phyloP scores from a whole-genome alignment of 2,797 vertebrate genomes.

The Schizopygopsis pylzovi region DNA sequence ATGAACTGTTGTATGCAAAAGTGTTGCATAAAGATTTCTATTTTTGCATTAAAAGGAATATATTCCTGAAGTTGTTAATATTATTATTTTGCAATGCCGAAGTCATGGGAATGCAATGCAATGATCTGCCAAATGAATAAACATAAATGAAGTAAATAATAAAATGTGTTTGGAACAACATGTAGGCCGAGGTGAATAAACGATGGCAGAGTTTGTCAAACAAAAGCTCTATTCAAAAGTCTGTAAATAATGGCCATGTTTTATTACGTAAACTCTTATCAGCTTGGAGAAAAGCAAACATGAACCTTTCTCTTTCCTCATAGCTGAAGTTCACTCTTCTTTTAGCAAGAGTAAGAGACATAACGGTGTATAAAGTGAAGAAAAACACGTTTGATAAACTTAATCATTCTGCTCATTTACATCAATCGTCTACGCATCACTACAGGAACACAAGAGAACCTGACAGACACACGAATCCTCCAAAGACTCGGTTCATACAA shows the following conservation, averaged over 20 bases:
- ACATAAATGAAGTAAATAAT: background rate
- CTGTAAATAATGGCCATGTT: background rate
- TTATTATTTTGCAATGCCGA: background rate
- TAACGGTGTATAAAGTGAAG: background rate
- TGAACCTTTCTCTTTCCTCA: slow-evolving; percentile 42
- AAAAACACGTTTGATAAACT: background rate
- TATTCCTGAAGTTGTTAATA: background rate
- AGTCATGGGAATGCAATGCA: background rate
- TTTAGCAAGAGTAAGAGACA: background rate
- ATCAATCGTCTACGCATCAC: background rate
- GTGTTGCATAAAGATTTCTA: background rate
- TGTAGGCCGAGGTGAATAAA: background rate
- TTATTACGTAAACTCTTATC: slow-evolving; percentile 31
- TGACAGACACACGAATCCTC: background rate
- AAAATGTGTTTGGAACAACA: background rate
- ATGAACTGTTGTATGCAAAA: background rate
- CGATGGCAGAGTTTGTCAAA: background rate
- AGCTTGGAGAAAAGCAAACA: slow-evolving; percentile 32
- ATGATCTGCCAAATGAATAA: background rate
- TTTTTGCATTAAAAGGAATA: background rate
- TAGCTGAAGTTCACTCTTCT: slow-evolving; percentile 29
- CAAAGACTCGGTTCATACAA: slow-evolving; percentile 18
- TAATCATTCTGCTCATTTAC: no score
- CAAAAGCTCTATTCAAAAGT: slow-evolving; percentile 22
- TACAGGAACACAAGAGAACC: background rate